Percentiles rank a stretch among this genome's conserved stretches.
phyloP scores from a whole-genome alignment of 2,797 vertebrate species.

The Hybognathus amarus region DNA sequence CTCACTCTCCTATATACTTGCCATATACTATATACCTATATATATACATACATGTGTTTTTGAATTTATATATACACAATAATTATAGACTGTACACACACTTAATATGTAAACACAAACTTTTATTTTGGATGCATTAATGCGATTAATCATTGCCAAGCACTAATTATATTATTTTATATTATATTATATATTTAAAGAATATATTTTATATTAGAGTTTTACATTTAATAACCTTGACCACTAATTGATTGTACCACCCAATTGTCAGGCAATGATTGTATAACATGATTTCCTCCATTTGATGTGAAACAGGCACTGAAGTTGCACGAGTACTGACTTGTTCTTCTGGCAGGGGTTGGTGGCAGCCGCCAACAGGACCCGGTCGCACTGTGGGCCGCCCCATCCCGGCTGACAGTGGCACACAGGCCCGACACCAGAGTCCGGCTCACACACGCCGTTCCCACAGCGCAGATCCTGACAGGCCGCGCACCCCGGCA shows the following conservation, averaged over 20 bases:
- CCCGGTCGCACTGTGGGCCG: slow-evolving; percentile 90
- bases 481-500: slow-evolving; percentile 95
- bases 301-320: background rate
- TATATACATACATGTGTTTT: too few relatives aligned
- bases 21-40: too few relatives aligned
- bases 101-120: too few relatives aligned
- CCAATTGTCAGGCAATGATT: too few relatives aligned
- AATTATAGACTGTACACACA: too few relatives aligned
- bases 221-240: background rate
- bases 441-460: slow-evolving; percentile 92
- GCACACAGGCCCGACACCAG: slow-evolving; percentile 87
- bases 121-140: too few relatives aligned
- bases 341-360: slow-evolving; percentile 96
- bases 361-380: slow-evolving; percentile 46
- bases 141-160: too few relatives aligned
- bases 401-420: slow-evolving; percentile 94
- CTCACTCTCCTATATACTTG: too few relatives aligned
- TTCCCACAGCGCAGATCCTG: slow-evolving; percentile 95
- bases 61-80: too few relatives aligned
- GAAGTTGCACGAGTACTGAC: slow-evolving; percentile 74
- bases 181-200: background rate
- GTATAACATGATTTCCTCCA: background rate
- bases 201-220: background rate
- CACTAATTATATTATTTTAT: background rate
- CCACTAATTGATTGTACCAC: background rate